Base-by-base conservation (phyloP, 2,888 invertebrate genomes). In the Synanthedon tipuliformis region DNA sequence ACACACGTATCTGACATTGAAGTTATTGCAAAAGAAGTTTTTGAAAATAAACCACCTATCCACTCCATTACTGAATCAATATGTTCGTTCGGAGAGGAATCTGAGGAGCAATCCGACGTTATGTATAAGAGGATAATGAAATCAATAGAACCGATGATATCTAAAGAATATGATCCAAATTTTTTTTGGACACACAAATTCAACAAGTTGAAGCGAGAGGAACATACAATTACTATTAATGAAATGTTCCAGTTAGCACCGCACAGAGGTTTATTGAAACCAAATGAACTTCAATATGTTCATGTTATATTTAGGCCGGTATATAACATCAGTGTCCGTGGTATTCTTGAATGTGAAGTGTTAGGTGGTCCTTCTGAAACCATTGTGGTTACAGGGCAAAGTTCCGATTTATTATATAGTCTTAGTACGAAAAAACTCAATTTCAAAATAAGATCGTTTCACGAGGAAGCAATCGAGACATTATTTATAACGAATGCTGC, bases 321-420 rank as follows among this genome's bases (percentile, higher is more conserved):
- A 54, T 55, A 59, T 4, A 81, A 89, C 59, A 80, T 83, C 7
- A 78, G 64, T 52, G 68, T 90, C 3, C 72, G 74, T 53, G 89
- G 87, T n/a, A 62, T 68, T 34, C 71, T 88, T 0, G 73, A 87
- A 55, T 90, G 90, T 63, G 80, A 88, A 58, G 84, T 91, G 27
- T 63, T 87, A 41, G 90, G 89, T 8, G 92, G 92, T 1, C 89
- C 89, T 2, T 62, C 88, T 0, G 89, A 91, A 71, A 59, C 65
- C 1, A 66, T 91, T 27, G 55, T 68, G 41, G 71, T 92, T 2
- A 73, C 71, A 1, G 91, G 89, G 1, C 81, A 78, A 64, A 87
- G 89, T 54, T 88, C 89, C 4, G 76, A 82, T 53, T 70, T 90
- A 52, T 74, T 77, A 56, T 91, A 89, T 60, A 68, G 68, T 45